Evolutionary conservation across 1,140 invertebrate genomes (phyloP).

Genomic region (Melitaea cinxia): DNA sequence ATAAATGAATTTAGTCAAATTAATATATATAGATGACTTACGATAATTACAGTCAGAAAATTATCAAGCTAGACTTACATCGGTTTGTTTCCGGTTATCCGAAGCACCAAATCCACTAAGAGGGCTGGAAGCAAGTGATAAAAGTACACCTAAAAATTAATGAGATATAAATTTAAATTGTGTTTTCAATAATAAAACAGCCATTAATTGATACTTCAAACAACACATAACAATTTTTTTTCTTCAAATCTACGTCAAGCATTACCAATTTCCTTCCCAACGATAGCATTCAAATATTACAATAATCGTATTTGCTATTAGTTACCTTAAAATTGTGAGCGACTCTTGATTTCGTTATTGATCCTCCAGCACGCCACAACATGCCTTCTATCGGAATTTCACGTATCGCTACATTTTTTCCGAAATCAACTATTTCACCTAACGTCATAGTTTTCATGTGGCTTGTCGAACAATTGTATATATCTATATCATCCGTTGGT

Average conservation of each 20-base stretch:
- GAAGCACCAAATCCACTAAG: conserved; percentile 84
- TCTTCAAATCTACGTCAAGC: no score
- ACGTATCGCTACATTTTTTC: conserved; percentile 69
- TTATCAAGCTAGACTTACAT: no score
- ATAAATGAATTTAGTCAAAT: no score
- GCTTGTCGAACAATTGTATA: conserved; percentile 86
- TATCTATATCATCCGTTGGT: conserved; percentile 70
- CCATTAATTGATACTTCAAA: no score
- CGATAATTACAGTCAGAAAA: no score
- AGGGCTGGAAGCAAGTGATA: conserved; percentile 88
- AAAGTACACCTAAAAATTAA: conserved; percentile 78
- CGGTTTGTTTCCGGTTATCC: conserved; percentile 85
- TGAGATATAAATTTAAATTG: not conserved
- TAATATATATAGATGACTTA: no score
- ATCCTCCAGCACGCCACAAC: conserved; percentile 85
- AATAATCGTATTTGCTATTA: no score
- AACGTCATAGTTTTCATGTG: conserved; percentile 87
- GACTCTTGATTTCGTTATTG: conserved; percentile 75
- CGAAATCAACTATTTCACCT: conserved; percentile 82
- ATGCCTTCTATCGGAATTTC: conserved; percentile 86
- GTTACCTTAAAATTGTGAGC: conserved; percentile 81
- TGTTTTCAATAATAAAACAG: no score
- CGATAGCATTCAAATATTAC: no score
- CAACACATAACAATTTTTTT: no score
- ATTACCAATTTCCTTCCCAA: no score